Base-by-base conservation (phyloP, 2,888 invertebrate species). In the Priocnemis perturbator region DNA sequence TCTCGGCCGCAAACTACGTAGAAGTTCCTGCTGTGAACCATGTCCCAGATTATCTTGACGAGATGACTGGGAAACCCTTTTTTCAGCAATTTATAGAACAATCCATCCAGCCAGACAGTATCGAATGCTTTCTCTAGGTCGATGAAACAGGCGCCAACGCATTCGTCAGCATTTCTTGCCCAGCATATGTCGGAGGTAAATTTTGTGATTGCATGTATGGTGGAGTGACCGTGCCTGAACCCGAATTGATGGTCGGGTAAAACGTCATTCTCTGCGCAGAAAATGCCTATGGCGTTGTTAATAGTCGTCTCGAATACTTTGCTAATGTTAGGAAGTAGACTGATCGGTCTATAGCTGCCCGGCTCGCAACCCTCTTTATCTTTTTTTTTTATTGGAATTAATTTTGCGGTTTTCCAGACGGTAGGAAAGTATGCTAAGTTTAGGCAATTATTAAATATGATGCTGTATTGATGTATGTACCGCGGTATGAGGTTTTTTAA, bases 341-440 rank as follows among this genome's bases (percentile, higher is more conserved):
- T 60, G 2, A 66, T 60, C 0, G 66, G 60, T n/a, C 56, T 48
- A 21, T 63, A 67, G 21, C 17, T 53, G 0, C 4, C 5, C 0
- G 62, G 45, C 0, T 21, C 11, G 0, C 7, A 0, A n/a, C 19
- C 14, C 7, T 53, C 21, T 17, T 67, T 62, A 0, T 11, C 21
- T 9, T 58, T 58, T 21, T 62, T 62, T 14, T 17, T 14, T 0
- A 53, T 15, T 2, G 59, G 11, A 0, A 67, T 30, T n/a, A 59
- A 9, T 37, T 53, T 67, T 0, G 59, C 69, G 5, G 15, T 67
- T 53, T 61, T 66, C 59, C 63, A 63, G 44, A 20, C 68, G 1
- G 23, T 45, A 7, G 82, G 79, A 69, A 79, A 81, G 37, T 71
- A 67, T 21, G 73, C 77, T 20, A 70, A 78, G 20, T 83, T 81